Percentiles rank a stretch among this genome's conserved stretches.
Conservation (phyloP, 2,113 vertebrate species). For the Corythoichthys intestinalis region DNA sequence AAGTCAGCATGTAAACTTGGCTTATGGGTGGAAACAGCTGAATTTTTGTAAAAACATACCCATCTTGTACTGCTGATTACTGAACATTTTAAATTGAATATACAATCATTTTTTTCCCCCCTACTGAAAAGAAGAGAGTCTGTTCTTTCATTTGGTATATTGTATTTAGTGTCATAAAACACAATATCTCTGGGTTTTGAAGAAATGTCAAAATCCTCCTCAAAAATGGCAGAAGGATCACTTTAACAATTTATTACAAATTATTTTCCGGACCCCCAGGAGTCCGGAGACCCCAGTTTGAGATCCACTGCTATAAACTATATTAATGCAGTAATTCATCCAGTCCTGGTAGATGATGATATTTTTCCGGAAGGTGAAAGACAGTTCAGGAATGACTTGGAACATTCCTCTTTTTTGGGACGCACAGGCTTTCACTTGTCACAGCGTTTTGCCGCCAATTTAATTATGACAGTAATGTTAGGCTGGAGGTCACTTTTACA, state of each 20-base stretch:
- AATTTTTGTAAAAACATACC: too few species aligned
- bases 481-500: slow-evolving; percentile 23
- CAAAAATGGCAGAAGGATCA: neutral
- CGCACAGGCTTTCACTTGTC: slow-evolving; percentile 13
- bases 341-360: slow-evolving; percentile 23
- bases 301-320: neutral
- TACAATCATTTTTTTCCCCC: too few species aligned
- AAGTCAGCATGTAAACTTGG: too few species aligned
- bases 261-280: neutral
- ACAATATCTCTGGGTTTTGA: too few species aligned
- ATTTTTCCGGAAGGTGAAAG: slow-evolving; percentile 47
- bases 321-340: slow-evolving; percentile 27
- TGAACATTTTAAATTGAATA: too few species aligned
- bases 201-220: neutral
- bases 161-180: too few species aligned
- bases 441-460: neutral
- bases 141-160: too few species aligned
- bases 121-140: too few species aligned
- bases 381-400: slow-evolving; percentile 30
- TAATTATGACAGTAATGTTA: slow-evolving; percentile 18
- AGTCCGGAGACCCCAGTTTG: neutral
- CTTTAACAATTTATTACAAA: neutral
- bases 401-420: slow-evolving; percentile 30
- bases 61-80: too few species aligned
- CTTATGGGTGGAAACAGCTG: too few species aligned